phyloP scores from a whole-genome alignment of 2,113 vertebrate species.

The Choloepus hoffmanni region DNA sequence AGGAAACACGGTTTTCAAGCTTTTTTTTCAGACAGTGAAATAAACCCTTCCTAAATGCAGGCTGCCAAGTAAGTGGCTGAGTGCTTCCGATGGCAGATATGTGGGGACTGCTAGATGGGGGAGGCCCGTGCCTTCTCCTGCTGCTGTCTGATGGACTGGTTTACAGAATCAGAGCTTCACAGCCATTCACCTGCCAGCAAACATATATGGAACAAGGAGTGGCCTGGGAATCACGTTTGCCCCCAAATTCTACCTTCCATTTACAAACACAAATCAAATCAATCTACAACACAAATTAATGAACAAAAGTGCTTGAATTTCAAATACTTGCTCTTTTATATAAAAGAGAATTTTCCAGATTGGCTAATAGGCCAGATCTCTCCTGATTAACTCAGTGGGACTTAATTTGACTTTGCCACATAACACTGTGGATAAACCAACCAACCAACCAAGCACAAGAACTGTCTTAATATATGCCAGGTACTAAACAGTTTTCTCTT shows the following conservation, averaged over 20 bases:
- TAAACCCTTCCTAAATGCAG: background rate
- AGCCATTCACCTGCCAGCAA: background rate
- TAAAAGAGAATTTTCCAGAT: conserved; percentile 29
- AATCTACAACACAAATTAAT: background rate
- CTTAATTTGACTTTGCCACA: background rate
- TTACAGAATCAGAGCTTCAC: background rate
- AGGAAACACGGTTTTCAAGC: conserved; percentile 32
- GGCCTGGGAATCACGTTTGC: background rate
- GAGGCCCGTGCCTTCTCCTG: rapidly evolving
- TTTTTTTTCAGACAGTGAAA: background rate
- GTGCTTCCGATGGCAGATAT: background rate
- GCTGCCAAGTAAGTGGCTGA: background rate
- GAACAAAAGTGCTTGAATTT: background rate
- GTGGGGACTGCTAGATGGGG: no score
- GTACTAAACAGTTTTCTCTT: background rate
- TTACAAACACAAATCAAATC: background rate
- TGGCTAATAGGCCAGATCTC: background rate
- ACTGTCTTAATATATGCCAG: background rate
- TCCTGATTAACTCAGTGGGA: background rate
- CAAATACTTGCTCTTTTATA: conserved; percentile 8
- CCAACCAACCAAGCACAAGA: background rate
- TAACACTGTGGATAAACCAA: background rate
- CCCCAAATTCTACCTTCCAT: background rate
- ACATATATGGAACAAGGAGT: background rate
- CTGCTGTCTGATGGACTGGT: background rate